Evolutionary conservation across 2,888 invertebrate species (phyloP).

Genomic region (Eupelmus urozonus): DNA sequence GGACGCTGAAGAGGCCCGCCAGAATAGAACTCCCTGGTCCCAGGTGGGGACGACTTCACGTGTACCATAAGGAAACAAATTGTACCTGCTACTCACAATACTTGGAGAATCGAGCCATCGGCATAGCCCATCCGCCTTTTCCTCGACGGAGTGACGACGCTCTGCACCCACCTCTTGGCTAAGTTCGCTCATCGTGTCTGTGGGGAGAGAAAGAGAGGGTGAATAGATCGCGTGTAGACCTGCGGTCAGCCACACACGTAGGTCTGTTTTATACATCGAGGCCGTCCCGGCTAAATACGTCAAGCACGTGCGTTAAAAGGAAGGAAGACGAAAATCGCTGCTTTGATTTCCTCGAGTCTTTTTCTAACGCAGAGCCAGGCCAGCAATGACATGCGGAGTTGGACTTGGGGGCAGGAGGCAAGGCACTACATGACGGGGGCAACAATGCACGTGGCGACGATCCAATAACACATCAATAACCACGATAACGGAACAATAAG

Average conservation of each 20-base stretch:
- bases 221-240: neutral
- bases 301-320: neutral
- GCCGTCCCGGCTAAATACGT: neutral
- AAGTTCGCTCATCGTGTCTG: no score
- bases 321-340: neutral
- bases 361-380: neutral
- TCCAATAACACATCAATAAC: conserved; percentile 5
- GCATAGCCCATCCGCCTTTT: no score
- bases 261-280: neutral
- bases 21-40: no score
- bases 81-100: conserved; percentile 16
- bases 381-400: neutral
- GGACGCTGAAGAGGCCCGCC: no score
- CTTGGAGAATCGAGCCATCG: neutral
- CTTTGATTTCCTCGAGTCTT: neutral
- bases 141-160: no score
- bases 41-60: no score
- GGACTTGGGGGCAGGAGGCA: conserved; percentile 5
- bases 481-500: conserved; percentile 14
- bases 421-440: conserved; percentile 36
- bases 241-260: neutral
- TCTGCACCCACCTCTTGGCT: no score
- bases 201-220: neutral
- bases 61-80: neutral
- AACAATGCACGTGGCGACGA: conserved; percentile 30